These are phyloP conservation scores for Eidolon helvum DNA, from an alignment of 2,113 vertebrate species.

Conservation along the genomic window DNA sequence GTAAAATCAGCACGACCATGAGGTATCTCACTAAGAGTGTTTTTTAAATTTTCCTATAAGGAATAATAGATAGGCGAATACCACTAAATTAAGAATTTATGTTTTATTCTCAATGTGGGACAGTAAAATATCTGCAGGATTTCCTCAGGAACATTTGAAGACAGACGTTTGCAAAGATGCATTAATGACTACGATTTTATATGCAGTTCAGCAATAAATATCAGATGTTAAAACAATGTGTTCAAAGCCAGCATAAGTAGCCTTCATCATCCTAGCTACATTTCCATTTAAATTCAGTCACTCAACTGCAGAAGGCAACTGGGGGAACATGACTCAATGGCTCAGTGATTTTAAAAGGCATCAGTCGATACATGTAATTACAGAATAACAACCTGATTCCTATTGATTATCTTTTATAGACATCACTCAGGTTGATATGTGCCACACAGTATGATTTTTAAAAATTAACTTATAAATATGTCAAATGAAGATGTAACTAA, in stretches of 20 bases:
- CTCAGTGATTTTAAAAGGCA: conserved; percentile 76
- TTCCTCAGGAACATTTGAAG: not conserved
- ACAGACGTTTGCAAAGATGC: not conserved
- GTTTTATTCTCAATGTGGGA: not conserved
- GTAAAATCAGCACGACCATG: not conserved
- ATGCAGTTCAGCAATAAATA: not conserved
- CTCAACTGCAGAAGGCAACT: conserved; percentile 57
- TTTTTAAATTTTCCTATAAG: not conserved
- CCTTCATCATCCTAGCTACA: conserved; percentile 21
- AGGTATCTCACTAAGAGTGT: not conserved
- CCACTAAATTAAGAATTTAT: not conserved
- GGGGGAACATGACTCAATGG: conserved; percentile 65
- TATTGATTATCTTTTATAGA: conserved; percentile 69
- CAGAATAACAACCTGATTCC: conserved; percentile 78
- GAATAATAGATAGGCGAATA: not conserved
- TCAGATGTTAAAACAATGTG: not conserved
- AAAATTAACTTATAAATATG: conserved; percentile 36
- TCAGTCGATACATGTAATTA: conserved; percentile 77
- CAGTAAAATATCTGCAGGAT: not conserved
- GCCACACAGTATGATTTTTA: conserved; percentile 44
- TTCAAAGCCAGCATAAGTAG: not conserved
- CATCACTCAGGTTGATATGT: conserved; percentile 60
- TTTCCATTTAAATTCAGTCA: conserved; percentile 61
- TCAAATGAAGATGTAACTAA: conserved; percentile 18
- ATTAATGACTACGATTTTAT: not conserved